Evolutionary conservation across 2,113 vertebrate species (phyloP).

Genomic region (Nesoenas mayeri): DNA sequence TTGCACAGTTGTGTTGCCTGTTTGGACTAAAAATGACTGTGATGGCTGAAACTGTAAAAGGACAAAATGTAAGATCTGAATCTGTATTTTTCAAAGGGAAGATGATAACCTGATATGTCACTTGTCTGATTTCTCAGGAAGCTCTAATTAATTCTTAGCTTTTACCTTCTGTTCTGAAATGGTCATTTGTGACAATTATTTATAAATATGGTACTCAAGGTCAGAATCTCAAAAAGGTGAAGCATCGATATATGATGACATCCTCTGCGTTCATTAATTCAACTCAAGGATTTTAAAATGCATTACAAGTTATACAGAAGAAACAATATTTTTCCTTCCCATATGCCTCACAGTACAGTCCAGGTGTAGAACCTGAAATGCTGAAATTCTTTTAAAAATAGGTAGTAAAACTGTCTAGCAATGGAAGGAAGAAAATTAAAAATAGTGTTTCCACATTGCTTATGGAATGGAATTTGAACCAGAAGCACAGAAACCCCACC

Average conservation of each 20-base stretch:
- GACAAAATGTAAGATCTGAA: neutral
- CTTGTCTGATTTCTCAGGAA: neutral
- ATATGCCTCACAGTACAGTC: neutral
- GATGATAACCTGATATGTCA: slow-evolving; percentile 4
- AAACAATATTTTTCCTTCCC: neutral
- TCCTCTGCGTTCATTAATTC: neutral
- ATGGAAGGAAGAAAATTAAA: neutral
- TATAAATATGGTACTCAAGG: neutral
- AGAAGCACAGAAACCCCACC: neutral
- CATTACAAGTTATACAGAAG: neutral
- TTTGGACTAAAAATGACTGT: slow-evolving; percentile 3
- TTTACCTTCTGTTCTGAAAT: neutral
- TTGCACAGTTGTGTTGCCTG: neutral
- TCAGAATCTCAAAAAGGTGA: neutral
- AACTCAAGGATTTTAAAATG: neutral
- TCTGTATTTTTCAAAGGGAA: neutral
- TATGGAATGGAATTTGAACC: neutral
- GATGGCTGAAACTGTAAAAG: neutral
- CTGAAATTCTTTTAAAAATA: neutral
- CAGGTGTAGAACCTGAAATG: neutral
- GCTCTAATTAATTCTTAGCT: neutral
- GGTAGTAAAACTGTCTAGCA: neutral
- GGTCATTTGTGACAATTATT: neutral
- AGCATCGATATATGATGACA: neutral
- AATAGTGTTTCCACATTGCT: neutral